phyloP scores from a whole-genome alignment of 2,888 invertebrate genomes.

The Pachycephus smyrnensis region DNA sequence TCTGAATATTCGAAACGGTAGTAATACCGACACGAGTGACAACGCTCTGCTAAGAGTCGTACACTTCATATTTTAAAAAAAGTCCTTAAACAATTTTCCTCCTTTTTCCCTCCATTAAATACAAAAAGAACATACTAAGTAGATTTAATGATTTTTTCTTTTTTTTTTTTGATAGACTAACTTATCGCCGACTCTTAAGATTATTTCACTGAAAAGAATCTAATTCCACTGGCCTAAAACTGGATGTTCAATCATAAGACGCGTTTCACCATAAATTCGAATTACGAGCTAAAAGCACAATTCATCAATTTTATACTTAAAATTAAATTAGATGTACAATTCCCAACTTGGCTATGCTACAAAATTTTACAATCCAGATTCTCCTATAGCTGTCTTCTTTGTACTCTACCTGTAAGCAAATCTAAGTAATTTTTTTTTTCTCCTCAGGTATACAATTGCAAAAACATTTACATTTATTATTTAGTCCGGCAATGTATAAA shows the following conservation, averaged over 20 bases:
- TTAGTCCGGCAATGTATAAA: conserved; percentile 60
- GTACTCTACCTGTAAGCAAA: conserved; percentile 53
- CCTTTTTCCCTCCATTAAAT: conserved; percentile 2
- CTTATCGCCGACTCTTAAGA: conserved; percentile 23
- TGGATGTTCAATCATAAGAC: conserved; percentile 30
- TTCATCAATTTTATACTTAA: conserved; percentile 29
- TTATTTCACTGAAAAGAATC: conserved; percentile 30
- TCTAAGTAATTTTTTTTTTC: conserved; percentile 33
- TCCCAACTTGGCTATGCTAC: conserved; percentile 49
- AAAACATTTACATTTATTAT: conserved; percentile 54
- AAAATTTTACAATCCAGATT: conserved; percentile 56
- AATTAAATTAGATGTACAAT: conserved; percentile 46
- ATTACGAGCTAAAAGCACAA: conserved; percentile 28
- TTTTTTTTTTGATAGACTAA: conserved; percentile 27
- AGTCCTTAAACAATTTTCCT: conserved; percentile 7
- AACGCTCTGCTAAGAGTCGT: background rate
- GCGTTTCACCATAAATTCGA: conserved; percentile 36
- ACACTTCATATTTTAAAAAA: background rate
- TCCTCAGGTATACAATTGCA: conserved; percentile 53
- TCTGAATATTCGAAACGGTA: background rate
- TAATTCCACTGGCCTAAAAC: conserved; percentile 45
- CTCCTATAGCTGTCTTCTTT: conserved; percentile 41
- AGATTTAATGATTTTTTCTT: conserved; percentile 2
- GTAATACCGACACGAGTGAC: background rate
- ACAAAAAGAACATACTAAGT: conserved; percentile 15